These are phyloP conservation scores for Octodonta nipae DNA, from an alignment of 2,888 invertebrate genomes.

Conservation along the genomic window DNA sequence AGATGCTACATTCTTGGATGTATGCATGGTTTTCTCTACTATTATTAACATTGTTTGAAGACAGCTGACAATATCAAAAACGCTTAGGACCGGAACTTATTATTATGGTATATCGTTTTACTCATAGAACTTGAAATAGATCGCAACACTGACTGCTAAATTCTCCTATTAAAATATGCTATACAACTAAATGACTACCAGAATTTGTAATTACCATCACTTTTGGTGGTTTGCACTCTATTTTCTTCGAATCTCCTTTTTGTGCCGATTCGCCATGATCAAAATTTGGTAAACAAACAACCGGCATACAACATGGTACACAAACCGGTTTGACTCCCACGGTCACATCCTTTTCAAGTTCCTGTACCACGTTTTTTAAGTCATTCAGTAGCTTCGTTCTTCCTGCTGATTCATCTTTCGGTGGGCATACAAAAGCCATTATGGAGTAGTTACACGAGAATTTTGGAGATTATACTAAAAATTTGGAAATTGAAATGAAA, in stretches of 20 bases:
- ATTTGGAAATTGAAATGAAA: slow-evolving; percentile 1
- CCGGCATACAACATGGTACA: slow-evolving; percentile 35
- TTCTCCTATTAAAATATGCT: too few species aligned
- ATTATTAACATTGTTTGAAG: too few species aligned
- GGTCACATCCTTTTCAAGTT: slow-evolving; percentile 22
- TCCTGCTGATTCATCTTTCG: slow-evolving; percentile 22
- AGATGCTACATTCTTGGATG: too few species aligned
- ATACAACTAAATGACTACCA: too few species aligned
- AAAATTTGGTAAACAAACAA: slow-evolving; percentile 20
- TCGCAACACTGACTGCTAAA: too few species aligned
- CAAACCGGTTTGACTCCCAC: slow-evolving; percentile 31
- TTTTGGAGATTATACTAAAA: slow-evolving; percentile 4
- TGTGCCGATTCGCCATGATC: background rate
- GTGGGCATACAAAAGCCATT: slow-evolving; percentile 24
- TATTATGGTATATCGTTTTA: too few species aligned
- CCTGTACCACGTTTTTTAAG: slow-evolving; percentile 24
- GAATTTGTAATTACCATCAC: slow-evolving; percentile 39
- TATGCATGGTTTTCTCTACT: too few species aligned
- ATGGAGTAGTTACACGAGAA: slow-evolving; percentile 4
- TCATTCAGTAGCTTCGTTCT: slow-evolving; percentile 21
- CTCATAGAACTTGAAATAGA: too few species aligned
- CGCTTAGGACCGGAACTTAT: too few species aligned
- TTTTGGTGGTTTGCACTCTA: slow-evolving; percentile 37
- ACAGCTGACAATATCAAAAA: too few species aligned
- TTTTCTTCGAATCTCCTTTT: slow-evolving; percentile 12